Base-by-base conservation (phyloP, 2,113 vertebrate genomes). In the Lasiurus cinereus region DNA sequence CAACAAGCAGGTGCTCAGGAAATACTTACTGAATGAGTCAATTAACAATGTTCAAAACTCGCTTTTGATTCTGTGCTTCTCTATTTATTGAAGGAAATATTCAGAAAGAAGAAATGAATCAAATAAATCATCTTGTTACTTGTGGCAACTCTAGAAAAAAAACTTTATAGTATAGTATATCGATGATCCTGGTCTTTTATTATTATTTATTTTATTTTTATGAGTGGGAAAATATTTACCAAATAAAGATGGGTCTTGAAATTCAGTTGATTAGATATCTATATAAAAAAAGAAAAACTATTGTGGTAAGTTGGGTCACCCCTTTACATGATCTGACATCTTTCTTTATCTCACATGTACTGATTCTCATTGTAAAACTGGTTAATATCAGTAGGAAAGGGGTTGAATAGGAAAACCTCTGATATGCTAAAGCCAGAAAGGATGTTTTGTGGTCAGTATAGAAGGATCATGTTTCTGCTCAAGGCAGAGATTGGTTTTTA, bases 51-150 rank as follows among this genome's bases (percentile, higher is more conserved):
- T 48, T 66, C 22, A 66, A 46, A 13, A 52, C 6, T 79, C 73
- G 59, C 46, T 48, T 96, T 94, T 80, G 48, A 69, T 50, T 93
- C 50, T 67, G 46, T 85, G 9, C 67, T 59, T 86, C 36, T 82
- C 2, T 62, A 74, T 59, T 85, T 48, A 43, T 21, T 50, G 29
- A 73, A 69, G 67, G 14, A 78, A 59, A 56, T 46, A n/a, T 78
- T 88, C 39, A 88, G 46, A 14, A 86, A 85, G 48, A 80, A 92
- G n/a, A 67, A 83, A 88, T 52, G 39, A 67, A 84, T 79, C 11
- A 73, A 79, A 67, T 50, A 73, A 88, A 54, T 39, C 3, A 6
- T 46, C 18, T 10, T 59, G 31, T 6, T 89, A 46, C 66, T 66
- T 92, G 46, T 85, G 83, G 67, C 1, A 67, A 69, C 22, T 59